Evolutionary conservation across 2,888 invertebrate species (phyloP).

Genomic region (Tachina lurida): DNA sequence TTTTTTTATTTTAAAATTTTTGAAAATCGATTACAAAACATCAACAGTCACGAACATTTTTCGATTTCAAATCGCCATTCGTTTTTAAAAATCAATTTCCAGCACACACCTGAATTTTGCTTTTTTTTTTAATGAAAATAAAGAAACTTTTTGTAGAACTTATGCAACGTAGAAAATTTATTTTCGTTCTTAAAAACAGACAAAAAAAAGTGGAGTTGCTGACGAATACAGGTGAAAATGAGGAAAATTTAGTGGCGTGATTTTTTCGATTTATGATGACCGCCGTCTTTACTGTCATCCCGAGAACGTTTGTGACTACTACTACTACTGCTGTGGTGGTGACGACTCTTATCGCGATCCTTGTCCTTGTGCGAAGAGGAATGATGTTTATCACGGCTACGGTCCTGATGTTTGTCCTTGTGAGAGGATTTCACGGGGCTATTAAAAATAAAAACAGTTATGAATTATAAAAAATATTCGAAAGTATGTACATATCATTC

Average conservation of each 20-base stretch:
- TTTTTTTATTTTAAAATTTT: no score
- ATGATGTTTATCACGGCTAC: slow-evolving; percentile 80
- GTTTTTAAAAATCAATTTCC: no score
- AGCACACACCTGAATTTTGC: no score
- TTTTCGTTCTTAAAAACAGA: slow-evolving; percentile 20
- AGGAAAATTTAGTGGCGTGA: slow-evolving; percentile 83
- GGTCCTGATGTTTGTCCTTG: slow-evolving; percentile 81
- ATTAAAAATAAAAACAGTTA: slow-evolving; percentile 20
- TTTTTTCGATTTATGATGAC: slow-evolving; percentile 87
- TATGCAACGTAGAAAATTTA: slow-evolving; percentile 37
- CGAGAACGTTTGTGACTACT: slow-evolving; percentile 87
- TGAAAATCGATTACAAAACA: no score
- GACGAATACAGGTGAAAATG: slow-evolving; percentile 26
- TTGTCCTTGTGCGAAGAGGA: slow-evolving; percentile 80
- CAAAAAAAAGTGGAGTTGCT: background rate
- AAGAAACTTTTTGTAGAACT: slow-evolving; percentile 23
- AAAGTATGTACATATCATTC: background rate
- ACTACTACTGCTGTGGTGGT: slow-evolving; percentile 82
- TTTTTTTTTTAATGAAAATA: slow-evolving; percentile 32
- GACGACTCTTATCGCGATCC: slow-evolving; percentile 82
- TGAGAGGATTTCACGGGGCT: slow-evolving; percentile 79
- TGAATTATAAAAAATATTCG: slow-evolving; percentile 1
- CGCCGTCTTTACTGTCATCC: slow-evolving; percentile 88
- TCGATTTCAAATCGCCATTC: background rate
- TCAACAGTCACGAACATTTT: no score